phyloP scores from a whole-genome alignment of 92 coral and sea anemone species.

The Ricordea florida region DNA sequence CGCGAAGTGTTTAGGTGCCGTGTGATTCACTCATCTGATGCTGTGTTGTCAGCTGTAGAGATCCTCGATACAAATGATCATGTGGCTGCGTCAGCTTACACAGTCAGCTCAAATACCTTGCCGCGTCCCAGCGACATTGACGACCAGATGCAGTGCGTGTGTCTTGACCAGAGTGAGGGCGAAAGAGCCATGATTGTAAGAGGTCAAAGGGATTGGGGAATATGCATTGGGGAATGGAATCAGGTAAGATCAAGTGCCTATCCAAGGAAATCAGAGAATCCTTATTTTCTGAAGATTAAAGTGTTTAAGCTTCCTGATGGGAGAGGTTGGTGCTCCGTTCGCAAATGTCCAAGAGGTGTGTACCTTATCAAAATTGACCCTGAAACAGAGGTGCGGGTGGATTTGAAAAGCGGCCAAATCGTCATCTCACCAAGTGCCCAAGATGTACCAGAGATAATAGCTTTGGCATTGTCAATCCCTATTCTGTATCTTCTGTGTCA shows the following conservation, averaged over 20 bases:
- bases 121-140: slow-evolving; percentile 22
- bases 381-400: background rate
- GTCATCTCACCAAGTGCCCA: slow-evolving; percentile 6
- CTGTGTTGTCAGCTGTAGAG: slow-evolving; percentile 55
- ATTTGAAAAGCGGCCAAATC: slow-evolving; percentile 18
- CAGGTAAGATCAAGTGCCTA: too few species aligned
- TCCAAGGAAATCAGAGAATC: too few species aligned
- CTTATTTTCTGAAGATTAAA: slow-evolving; percentile 5
- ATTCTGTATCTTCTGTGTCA: slow-evolving; percentile 57
- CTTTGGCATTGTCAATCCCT: slow-evolving; percentile 39
- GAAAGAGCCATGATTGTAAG: slow-evolving; percentile 66
- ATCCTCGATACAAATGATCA: slow-evolving; percentile 11
- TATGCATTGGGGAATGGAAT: slow-evolving; percentile 56
- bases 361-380: slow-evolving; percentile 15
- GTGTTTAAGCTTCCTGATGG: background rate
- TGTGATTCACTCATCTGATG: slow-evolving; percentile 39
- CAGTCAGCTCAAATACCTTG: slow-evolving; percentile 16
- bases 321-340: slow-evolving; percentile 45
- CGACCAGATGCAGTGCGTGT: slow-evolving; percentile 1
- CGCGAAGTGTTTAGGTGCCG: slow-evolving; percentile 35
- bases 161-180: slow-evolving; percentile 20
- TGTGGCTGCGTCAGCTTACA: slow-evolving; percentile 53
- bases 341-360: slow-evolving; percentile 18
- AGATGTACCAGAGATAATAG: slow-evolving; percentile 48
- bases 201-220: slow-evolving; percentile 43